Conservation (phyloP, 2,797 vertebrate species). For the Hybognathus amarus region DNA sequence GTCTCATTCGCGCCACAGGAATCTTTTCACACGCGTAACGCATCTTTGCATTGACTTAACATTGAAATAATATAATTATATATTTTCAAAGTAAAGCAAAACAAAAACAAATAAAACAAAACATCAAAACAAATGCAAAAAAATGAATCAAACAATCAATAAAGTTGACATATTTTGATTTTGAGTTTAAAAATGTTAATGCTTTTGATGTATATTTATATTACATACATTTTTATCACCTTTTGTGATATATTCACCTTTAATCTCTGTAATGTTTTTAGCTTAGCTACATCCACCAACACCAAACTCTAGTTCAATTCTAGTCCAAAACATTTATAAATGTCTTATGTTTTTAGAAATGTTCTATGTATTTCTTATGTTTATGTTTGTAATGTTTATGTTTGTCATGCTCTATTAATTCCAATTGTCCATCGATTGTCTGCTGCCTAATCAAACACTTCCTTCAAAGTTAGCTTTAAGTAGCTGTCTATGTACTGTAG, state of each 20-base stretch:
- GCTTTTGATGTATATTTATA: background rate
- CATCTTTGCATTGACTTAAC: no score
- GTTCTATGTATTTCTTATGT: background rate
- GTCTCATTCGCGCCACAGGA: no score
- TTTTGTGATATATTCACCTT: conserved; percentile 83
- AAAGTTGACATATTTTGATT: background rate
- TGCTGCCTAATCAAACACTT: background rate
- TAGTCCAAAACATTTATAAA: background rate
- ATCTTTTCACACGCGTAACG: no score
- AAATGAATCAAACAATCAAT: no score
- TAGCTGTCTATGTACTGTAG: background rate
- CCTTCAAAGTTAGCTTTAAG: background rate
- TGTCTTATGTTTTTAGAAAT: background rate
- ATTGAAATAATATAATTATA: no score
- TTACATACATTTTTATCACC: conserved; percentile 72
- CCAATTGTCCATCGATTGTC: background rate
- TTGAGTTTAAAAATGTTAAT: background rate
- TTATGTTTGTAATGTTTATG: no score
- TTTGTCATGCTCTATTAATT: background rate
- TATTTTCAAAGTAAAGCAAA: no score
- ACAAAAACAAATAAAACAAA: no score
- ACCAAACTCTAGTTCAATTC: background rate
- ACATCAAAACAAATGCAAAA: no score
- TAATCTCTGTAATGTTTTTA: conserved; percentile 69
- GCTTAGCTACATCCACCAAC: background rate